These are phyloP conservation scores for Syrphus vitripennis DNA, from an alignment of 2,888 invertebrate genomes.

Conservation along the genomic window DNA sequence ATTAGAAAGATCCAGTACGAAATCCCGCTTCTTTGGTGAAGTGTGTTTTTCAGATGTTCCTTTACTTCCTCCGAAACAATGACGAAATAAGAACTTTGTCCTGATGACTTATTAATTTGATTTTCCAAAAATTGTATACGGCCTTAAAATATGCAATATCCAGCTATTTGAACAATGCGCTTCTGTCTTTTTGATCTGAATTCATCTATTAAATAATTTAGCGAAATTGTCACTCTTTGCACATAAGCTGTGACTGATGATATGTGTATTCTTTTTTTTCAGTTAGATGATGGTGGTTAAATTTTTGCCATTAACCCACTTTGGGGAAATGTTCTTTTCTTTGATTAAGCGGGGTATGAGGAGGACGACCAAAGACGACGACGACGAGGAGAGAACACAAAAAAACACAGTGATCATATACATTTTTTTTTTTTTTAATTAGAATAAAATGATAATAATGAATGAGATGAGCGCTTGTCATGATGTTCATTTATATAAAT, in stretches of 20 bases:
- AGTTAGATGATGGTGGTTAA: constrained; percentile 20
- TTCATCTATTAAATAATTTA: constrained; percentile 62
- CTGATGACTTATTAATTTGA: too few species aligned
- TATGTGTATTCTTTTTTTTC: neutral
- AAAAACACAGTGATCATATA: neutral
- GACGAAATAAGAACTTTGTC: too few species aligned
- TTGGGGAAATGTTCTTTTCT: constrained; percentile 23
- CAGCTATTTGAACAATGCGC: neutral
- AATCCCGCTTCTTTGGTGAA: too few species aligned
- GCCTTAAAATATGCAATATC: neutral
- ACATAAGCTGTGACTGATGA: constrained; percentile 6
- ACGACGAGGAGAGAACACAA: neutral
- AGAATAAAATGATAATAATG: constrained; percentile 53
- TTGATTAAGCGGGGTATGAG: constrained; percentile 25
- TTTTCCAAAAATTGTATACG: neutral
- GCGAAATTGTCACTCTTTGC: constrained; percentile 58
- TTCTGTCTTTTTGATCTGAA: neutral
- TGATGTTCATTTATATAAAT: constrained; percentile 25
- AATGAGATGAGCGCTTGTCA: constrained; percentile 34
- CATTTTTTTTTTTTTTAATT: neutral
- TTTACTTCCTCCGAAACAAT: too few species aligned
- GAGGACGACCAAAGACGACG: too few species aligned
- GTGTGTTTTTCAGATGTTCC: too few species aligned
- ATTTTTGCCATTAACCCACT: constrained; percentile 66
- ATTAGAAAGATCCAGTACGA: too few species aligned